Conservation (phyloP, 53 echinoderm and acorn worm species). For the Pentamera pediparva region DNA sequence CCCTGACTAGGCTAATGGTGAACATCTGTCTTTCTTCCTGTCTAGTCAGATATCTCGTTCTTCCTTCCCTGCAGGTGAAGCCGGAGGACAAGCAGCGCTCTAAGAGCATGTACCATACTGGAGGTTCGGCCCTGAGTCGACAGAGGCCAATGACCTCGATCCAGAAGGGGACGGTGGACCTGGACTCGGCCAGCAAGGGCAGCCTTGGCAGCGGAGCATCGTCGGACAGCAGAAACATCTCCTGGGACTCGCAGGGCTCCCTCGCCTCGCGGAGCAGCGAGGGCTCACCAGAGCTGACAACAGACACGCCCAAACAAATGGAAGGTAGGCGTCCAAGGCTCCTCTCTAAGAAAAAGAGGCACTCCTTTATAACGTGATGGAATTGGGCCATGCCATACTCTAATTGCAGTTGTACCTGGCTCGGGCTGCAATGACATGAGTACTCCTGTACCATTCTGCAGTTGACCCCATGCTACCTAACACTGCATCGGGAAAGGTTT, state of each 20-base stretch:
- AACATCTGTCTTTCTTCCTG: no score
- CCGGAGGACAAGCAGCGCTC: constrained; percentile 9
- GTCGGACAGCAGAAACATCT: constrained; percentile 23
- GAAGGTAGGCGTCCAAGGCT: constrained; percentile 33
- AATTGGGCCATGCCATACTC: no score
- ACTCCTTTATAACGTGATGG: constrained; percentile 26
- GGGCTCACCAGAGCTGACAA: constrained; percentile 57
- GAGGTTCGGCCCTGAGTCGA: background rate
- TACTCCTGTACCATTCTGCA: no score
- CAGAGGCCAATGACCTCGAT: constrained; percentile 9
- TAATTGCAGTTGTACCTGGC: no score
- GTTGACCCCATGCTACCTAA: no score
- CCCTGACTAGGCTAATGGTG: no score
- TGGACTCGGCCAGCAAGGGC: background rate
- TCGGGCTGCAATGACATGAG: no score
- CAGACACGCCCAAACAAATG: constrained; percentile 67
- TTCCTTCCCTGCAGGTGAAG: background rate
- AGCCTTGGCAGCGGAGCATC: constrained; percentile 26
- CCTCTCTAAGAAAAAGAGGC: constrained; percentile 24
- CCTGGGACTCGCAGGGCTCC: constrained; percentile 47
- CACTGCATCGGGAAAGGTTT: no score
- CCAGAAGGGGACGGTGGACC: background rate
- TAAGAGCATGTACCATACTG: constrained; percentile 15
- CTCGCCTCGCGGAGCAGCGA: constrained; percentile 36
- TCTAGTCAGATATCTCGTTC: no score